Percentiles rank a stretch among this genome's conserved stretches.
Conservation (phyloP, 2,113 vertebrate species). For the Cyphomyrus plagiostoma region DNA sequence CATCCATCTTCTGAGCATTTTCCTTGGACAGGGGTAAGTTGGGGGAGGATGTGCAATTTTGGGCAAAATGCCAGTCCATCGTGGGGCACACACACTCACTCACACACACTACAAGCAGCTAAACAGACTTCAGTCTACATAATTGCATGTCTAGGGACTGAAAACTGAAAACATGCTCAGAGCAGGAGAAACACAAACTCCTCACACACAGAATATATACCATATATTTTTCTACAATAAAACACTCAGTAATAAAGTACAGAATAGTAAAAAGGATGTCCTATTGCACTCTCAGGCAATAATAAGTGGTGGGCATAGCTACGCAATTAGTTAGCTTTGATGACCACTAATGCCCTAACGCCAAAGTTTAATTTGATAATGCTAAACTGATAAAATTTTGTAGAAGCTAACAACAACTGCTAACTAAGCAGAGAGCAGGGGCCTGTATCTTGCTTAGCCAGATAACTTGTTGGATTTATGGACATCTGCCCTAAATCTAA, state of each 20-base stretch:
- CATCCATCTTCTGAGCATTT: slow-evolving; percentile 21
- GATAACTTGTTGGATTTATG: too few relatives aligned
- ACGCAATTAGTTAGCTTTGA: neutral
- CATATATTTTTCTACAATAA: neutral
- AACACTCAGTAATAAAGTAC: neutral
- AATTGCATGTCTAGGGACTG: neutral
- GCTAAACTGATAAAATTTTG: neutral
- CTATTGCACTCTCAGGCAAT: neutral
- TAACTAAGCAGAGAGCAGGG: too few relatives aligned
- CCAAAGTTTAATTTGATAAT: neutral
- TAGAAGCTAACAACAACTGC: too few relatives aligned
- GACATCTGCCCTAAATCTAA: too few relatives aligned
- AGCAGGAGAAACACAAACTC: neutral
- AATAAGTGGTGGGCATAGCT: neutral
- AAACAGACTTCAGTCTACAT: neutral
- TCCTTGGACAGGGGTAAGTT: slow-evolving; percentile 24
- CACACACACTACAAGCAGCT: neutral
- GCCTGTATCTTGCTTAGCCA: too few relatives aligned
- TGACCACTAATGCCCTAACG: neutral
- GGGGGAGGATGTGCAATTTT: neutral
- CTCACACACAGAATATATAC: neutral
- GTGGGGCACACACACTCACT: neutral
- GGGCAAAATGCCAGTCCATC: neutral
- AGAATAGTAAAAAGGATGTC: neutral
- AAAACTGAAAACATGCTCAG: neutral